These are phyloP conservation scores for Epinephelus fuscoguttatus DNA, from an alignment of 2,113 vertebrate species.

Conservation along the genomic window DNA sequence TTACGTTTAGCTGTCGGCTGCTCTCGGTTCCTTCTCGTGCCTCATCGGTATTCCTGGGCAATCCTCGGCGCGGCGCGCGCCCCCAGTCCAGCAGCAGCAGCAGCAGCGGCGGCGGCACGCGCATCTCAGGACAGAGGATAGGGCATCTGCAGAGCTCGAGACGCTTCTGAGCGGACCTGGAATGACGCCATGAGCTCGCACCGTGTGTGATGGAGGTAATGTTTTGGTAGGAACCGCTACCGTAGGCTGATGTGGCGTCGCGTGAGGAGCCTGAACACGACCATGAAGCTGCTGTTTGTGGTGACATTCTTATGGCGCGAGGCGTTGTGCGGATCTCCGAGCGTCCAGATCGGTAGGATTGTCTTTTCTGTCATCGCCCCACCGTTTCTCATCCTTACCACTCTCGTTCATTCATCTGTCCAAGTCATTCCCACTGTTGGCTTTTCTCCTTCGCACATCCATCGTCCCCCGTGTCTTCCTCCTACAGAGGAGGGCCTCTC, in stretches of 20 bases:
- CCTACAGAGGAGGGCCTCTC: neutral
- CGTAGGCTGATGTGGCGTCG: conserved; percentile 40
- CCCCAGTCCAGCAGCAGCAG: conserved; percentile 38
- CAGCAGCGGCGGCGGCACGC: conserved; percentile 45
- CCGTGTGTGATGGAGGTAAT: conserved; percentile 48
- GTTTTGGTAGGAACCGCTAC: conserved; percentile 32
- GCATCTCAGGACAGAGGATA: conserved; percentile 38
- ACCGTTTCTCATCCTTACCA: neutral
- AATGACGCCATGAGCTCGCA: conserved; percentile 52
- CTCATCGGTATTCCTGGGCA: conserved; percentile 61
- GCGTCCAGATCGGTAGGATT: conserved; percentile 77
- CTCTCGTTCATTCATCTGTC: neutral
- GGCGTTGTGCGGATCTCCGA: conserved; percentile 71
- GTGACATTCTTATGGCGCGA: conserved; percentile 56
- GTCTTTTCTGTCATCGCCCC: neutral
- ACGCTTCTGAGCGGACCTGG: conserved; percentile 27
- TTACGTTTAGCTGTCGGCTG: conserved; percentile 34
- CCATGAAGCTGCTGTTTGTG: conserved; percentile 73
- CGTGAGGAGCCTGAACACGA: conserved; percentile 37
- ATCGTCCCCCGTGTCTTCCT: neutral
- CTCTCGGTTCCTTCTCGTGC: conserved; percentile 56
- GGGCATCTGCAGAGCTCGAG: conserved; percentile 68
- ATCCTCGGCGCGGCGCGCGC: conserved; percentile 56
- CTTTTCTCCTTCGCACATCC: neutral
- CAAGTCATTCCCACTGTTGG: neutral